These are phyloP conservation scores for Terrapene triunguis DNA, from an alignment of 2,113 vertebrate genomes.

Conservation along the genomic window DNA sequence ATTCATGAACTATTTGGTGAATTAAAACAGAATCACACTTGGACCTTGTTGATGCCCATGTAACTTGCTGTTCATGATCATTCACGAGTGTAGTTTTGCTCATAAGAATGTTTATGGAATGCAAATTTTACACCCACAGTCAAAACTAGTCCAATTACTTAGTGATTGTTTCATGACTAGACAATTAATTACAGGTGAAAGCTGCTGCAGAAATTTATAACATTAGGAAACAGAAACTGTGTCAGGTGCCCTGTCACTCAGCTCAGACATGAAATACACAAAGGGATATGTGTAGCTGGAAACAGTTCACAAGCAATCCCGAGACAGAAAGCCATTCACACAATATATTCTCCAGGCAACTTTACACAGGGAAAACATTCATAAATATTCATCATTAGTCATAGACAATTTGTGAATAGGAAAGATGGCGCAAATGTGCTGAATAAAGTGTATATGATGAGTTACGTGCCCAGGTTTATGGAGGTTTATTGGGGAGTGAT, in stretches of 20 bases:
- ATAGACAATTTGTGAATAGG: not conserved
- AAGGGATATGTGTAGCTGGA: not conserved
- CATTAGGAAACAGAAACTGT: slow-evolving; percentile 14
- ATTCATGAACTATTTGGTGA: not conserved
- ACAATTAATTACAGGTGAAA: not conserved
- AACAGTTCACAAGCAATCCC: not conserved
- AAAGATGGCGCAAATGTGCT: not conserved
- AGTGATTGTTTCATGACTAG: not conserved
- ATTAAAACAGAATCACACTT: not conserved
- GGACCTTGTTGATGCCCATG: not conserved
- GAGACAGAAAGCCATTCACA: not conserved
- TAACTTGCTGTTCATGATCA: not conserved
- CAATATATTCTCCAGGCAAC: fast-evolving
- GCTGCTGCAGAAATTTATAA: not conserved
- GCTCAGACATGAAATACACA: slow-evolving; percentile 30
- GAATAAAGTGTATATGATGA: not conserved
- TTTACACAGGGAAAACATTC: not conserved
- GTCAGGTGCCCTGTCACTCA: not conserved
- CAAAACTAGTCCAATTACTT: not conserved
- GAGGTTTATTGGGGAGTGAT: not conserved
- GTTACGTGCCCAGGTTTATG: not conserved
- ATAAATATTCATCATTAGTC: not conserved
- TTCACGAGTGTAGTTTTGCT: not conserved
- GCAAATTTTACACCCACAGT: not conserved
- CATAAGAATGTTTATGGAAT: not conserved